Conservation (phyloP, 2,797 vertebrate species). For the Aulostomus chinensis region DNA sequence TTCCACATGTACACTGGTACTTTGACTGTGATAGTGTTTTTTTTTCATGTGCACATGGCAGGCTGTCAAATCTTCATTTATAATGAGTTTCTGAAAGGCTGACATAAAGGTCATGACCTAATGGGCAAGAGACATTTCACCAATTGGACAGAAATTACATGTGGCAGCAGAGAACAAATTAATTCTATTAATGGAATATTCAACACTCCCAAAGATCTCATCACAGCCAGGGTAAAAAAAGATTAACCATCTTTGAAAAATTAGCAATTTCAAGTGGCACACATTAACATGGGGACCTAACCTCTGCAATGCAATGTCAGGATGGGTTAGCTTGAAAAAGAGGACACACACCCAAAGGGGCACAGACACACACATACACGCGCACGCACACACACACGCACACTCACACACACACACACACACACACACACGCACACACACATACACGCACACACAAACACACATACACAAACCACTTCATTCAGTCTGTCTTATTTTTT, state of each 20-base stretch:
- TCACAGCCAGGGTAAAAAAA: constrained; percentile 69
- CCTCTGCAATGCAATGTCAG: constrained; percentile 70
- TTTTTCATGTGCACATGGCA: constrained; percentile 13
- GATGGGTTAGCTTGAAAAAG: constrained; percentile 68
- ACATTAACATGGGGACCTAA: constrained; percentile 67
- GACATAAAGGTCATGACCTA: constrained; percentile 67
- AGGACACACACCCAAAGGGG: constrained; percentile 55
- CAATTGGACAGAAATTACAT: constrained; percentile 69
- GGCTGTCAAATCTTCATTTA: constrained; percentile 64
- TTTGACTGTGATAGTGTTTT: constrained; percentile 10
- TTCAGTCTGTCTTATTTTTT: too few species aligned
- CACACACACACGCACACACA: too few species aligned
- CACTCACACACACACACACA: too few species aligned
- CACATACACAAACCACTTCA: too few species aligned
- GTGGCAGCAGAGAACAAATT: constrained; percentile 74
- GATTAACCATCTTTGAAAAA: constrained; percentile 73
- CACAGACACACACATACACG: constrained; percentile 11
- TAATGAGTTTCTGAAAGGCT: constrained; percentile 60
- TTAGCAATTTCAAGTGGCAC: constrained; percentile 75
- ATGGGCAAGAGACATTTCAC: constrained; percentile 50
- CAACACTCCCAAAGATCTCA: constrained; percentile 67
- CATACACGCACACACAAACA: too few species aligned
- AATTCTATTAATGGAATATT: constrained; percentile 76
- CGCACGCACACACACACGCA: constrained; percentile 1
- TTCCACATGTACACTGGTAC: constrained; percentile 41